Evolutionary conservation across 1,140 invertebrate genomes (phyloP), one percentile per base, ranked within the genome.

Genomic region (Oryzaephilus surinamensis): DNA sequence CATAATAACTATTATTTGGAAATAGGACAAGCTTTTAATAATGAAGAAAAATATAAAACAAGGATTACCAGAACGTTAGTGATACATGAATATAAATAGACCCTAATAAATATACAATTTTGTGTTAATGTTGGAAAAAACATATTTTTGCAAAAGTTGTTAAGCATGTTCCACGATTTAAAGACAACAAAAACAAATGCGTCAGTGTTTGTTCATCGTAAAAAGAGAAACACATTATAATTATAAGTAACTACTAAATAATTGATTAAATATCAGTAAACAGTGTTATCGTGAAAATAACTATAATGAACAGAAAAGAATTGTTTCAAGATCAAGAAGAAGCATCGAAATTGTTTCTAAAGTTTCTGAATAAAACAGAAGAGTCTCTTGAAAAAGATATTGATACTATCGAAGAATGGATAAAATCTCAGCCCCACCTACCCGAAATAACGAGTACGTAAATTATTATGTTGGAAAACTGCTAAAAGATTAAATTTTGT

Each of bases 191-290:
- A 32, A 16, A 15, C 12, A 11, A 29, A 13, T 29, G 4, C 6
- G 8, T 29, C 28, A 29, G 13, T 29, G 14, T 29, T 16, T 29
- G 12, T 3, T 12, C 8, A 7, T 23, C 15, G 21, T 4, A 14
- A 21, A 1, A 23, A 34, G 6, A 6, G 21, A 3, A 7, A n/a
- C 13, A 34, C 21, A 34, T 13, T 34, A 2, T 23, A 19, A 23
- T 21, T 21, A 12, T 21, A n/a, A 1, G 8, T 34, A 7, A 2
- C 24, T 6, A n/a, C 32, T 16, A 34, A 34, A 23, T 7, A 23
- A 14, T 21, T 34, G n/a, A 34, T 21, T n/a, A 16, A 23, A 23
- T 34, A 34, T 14, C 12, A 20, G 2, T 19, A 23, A 21, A 23
- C 11, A 23, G 8, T 6, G 4, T 11, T 29, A 8, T 7, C 14